Conservation (phyloP, 2,797 vertebrate species). For the Mergus octosetaceus region DNA sequence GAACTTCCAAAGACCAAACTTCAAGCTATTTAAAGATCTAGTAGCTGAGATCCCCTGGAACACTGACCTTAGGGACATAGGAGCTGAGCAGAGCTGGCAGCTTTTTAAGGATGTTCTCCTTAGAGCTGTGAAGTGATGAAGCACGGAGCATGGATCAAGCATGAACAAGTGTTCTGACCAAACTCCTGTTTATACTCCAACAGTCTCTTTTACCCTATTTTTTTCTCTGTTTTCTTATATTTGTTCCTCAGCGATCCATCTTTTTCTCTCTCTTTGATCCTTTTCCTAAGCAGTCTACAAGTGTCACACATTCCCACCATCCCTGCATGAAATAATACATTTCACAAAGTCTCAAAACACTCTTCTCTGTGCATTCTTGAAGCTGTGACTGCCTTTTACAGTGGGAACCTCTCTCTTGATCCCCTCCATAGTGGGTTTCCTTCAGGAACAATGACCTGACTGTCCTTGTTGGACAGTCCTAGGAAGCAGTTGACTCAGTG, state of each 20-base stretch:
- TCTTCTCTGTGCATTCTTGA: background rate
- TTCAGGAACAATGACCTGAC: accelerated
- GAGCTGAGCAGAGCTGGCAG: no score
- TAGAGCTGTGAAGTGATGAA: background rate
- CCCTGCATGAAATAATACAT: background rate
- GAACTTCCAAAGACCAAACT: no score
- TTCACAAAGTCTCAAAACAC: background rate
- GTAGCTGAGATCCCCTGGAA: no score
- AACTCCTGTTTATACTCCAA: background rate
- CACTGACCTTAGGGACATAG: no score
- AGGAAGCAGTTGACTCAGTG: background rate
- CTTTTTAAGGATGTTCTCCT: no score
- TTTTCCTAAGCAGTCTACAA: background rate
- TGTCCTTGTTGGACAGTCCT: background rate
- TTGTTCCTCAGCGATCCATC: background rate
- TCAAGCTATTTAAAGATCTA: no score
- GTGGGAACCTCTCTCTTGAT: background rate
- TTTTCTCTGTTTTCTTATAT: background rate
- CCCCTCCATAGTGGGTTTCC: background rate
- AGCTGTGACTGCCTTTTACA: background rate
- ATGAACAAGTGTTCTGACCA: background rate
- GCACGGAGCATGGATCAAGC: background rate
- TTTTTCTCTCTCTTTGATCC: background rate
- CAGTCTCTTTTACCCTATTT: background rate
- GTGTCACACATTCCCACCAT: background rate